Evolutionary conservation across 1,140 invertebrate species (phyloP), one percentile per base, ranked within the genome.

Genomic region (Leucophenga varia): DNA sequence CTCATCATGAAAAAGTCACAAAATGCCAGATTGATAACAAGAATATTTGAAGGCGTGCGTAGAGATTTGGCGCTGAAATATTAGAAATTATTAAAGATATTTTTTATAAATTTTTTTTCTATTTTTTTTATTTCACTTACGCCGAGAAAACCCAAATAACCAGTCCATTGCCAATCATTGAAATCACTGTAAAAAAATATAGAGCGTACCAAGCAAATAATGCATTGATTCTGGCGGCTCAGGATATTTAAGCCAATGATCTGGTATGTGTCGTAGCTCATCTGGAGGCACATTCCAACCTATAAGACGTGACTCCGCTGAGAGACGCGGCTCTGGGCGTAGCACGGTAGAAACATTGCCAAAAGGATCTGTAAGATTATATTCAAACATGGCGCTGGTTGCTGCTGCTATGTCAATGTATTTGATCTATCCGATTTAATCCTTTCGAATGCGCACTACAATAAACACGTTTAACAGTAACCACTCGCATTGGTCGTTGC

Each of bases 1-100:
- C 85, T 59, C 88, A 93, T 91, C 90, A 93, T 93, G n/a, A 90
- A 77, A 60, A 93, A 91, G 72, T 95, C 92, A 52, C 88, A 86
- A 35, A 95, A 77, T 4, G 92, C 91, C 61, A 95, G 75, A 73
- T 94, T 93, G 32, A 95, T 81, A 2, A 95, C 89, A 46, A 95
- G 86, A 70, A 94, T 85, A 61, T 96, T 96, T 9, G 91, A 93
- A n/a, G 93, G 89, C 1, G 91, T 95, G 54, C 90, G 80, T 39
- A 96, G 76, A 46, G 82, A 82, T 78, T 92, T 91, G 14, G 89
- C 86, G 47, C 91, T 94, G 76, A 18, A 79, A 77, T 19, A 40
- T 8, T 7, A 31, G n/a, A 1, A 18, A 16, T 39, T 18, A 39
- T 18, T 13, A 28, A 28, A 28, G 25, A 28, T 28, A 7, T 28